Conservation (phyloP, 1,140 invertebrate species). For the Drosophila chauvacae region DNA sequence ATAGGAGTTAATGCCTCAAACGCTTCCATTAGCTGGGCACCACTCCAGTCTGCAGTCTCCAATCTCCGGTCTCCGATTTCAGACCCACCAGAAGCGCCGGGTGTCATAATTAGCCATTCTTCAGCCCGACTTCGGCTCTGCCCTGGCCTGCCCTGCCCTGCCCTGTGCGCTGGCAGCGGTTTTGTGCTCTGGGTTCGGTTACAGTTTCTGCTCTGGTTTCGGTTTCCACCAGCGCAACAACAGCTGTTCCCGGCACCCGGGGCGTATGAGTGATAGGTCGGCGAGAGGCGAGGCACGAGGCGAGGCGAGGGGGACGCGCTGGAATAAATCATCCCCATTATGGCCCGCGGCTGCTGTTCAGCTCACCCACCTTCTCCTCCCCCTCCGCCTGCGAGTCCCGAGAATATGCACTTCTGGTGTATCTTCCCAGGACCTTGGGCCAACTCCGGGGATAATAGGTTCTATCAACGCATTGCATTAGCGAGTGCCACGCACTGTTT, state of each 20-base stretch:
- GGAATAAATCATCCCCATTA: conserved; percentile 37
- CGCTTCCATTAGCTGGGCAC: conserved; percentile 8
- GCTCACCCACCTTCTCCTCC: background rate
- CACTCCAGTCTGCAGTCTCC: background rate
- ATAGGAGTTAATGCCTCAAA: conserved; percentile 9
- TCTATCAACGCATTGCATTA: conserved; percentile 31
- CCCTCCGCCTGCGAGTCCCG: background rate
- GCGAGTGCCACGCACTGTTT: conserved; percentile 26
- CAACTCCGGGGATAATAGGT: conserved; percentile 26
- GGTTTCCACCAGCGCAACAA: conserved; percentile 22
- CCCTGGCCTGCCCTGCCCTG: background rate
- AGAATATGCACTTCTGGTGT: conserved; percentile 30
- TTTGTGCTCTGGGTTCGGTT: conserved; percentile 20
- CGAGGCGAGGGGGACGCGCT: too few species aligned
- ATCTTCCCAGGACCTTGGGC: conserved; percentile 29
- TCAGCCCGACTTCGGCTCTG: conserved; percentile 4
- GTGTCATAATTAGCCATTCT: conserved; percentile 46
- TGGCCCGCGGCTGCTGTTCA: conserved; percentile 9
- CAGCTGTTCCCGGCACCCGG: conserved; percentile 40
- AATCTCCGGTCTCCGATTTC: conserved; percentile 15
- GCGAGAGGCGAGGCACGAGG: background rate
- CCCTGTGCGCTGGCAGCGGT: background rate
- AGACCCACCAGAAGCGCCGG: background rate
- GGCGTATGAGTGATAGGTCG: conserved; percentile 56
- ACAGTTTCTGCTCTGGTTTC: conserved; percentile 27